A percentile compares a stretch with the other conserved stretches of the same genome.
Evolutionary conservation across 2,797 vertebrate genomes (phyloP).

Genomic region (Amniataba percoides): DNA sequence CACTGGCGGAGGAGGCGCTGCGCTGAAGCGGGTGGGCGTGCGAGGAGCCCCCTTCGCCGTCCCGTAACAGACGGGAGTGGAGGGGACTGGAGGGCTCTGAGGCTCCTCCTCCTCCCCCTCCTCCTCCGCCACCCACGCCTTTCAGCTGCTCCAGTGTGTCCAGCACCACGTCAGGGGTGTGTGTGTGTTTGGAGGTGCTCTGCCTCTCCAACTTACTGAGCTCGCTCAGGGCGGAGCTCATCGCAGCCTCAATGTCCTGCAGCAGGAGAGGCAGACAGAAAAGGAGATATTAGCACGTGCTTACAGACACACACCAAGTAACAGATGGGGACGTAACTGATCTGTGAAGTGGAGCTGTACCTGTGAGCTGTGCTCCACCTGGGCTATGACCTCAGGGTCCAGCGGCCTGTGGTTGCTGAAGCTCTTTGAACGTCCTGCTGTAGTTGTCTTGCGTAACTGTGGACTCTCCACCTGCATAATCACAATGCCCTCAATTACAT

Average conservation of each 20-base stretch:
- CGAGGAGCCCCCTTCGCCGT: conserved; percentile 86
- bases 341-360: conserved; percentile 39
- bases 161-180: conserved; percentile 95
- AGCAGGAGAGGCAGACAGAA: conserved; percentile 27
- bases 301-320: not conserved
- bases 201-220: conserved; percentile 93
- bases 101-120: conserved; percentile 83
- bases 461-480: conserved; percentile 91
- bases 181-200: conserved; percentile 92
- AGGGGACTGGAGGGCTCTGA: conserved; percentile 98
- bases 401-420: conserved; percentile 98
- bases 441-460: conserved; percentile 91
- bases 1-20: conserved; percentile 94
- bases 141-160: conserved; percentile 98
- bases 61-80: conserved; percentile 93
- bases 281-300: not conserved
- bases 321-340: not conserved
- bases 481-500: not conserved
- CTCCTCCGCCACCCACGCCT: conserved; percentile 81
- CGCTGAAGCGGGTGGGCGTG: conserved; percentile 89
- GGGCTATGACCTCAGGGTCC: conserved; percentile 94
- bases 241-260: conserved; percentile 93
- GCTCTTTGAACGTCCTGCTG: conserved; percentile 96
- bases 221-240: conserved; percentile 93
- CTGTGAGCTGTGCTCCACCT: conserved; percentile 88